Evolutionary conservation across 2,888 invertebrate genomes (phyloP).

Genomic region (Abrostola tripartita): DNA sequence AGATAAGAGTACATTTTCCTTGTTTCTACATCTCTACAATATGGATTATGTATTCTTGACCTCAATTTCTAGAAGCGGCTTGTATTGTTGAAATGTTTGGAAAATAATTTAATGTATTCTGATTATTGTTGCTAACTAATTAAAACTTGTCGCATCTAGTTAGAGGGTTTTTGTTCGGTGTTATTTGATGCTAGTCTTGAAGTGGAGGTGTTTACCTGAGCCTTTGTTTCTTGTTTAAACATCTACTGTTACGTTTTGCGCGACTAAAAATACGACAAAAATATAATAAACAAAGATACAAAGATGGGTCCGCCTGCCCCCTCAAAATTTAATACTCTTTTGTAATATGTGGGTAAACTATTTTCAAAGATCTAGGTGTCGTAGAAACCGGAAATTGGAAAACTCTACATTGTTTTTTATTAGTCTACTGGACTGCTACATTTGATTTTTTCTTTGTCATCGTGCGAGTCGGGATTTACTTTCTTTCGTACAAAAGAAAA

Average conservation of each 20-base stretch:
- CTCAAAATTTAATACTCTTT: too few relatives aligned
- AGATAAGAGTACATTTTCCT: constrained; percentile 34
- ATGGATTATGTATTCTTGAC: background rate
- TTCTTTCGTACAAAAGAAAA: background rate
- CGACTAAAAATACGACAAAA: background rate
- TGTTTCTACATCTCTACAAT: background rate
- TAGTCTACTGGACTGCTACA: background rate
- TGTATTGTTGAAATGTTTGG: background rate
- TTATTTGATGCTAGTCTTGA: constrained; percentile 1
- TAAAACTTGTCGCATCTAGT: constrained; percentile 11
- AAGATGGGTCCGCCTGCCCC: too few relatives aligned
- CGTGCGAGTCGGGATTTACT: background rate
- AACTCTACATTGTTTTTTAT: constrained; percentile 4
- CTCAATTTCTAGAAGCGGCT: background rate
- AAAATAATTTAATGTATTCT: constrained; percentile 4
- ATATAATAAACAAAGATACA: background rate
- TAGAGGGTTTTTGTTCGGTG: background rate
- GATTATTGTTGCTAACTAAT: constrained; percentile 11
- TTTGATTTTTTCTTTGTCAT: background rate
- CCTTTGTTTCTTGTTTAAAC: background rate
- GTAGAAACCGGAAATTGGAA: background rate
- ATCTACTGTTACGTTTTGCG: background rate
- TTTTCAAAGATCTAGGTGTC: background rate
- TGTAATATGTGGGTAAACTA: too few relatives aligned
- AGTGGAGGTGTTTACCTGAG: background rate